Evolutionary conservation across 2,888 invertebrate genomes (phyloP), one percentile per base, ranked within the genome.

Genomic region (Crossocerus cetratus): DNA sequence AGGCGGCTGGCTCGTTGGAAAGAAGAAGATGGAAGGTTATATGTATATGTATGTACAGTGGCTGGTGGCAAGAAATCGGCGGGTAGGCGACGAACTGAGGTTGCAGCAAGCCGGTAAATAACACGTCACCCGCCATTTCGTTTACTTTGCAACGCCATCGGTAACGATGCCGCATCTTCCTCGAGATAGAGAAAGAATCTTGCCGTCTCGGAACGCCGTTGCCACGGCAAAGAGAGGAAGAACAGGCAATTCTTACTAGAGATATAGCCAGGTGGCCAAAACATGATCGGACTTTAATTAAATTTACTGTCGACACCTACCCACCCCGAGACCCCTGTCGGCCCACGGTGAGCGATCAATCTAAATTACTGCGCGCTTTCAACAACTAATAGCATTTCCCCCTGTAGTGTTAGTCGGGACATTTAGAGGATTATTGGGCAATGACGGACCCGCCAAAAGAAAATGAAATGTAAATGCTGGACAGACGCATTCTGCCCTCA

Each of bases 51-150:
- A n/a, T n/a, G n/a, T 32, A 32, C 5, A 32, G 72, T 21, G 54
- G 44, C 60, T 32, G 60, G 66, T 62, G 44, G 66, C 57, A 55
- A 67, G 68, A 72, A 75, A 76, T 58, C 74, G 78, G 74, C 71
- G 74, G 74, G 83, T 79, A 73, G 80, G 80, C 82, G 83, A 81
- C 83, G 83, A 83, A 86, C 81, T 80, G 85, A 86, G 85, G 86
- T 87, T 87, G 83, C 85, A 82, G 80, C 81, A 82, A 80, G 84
- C 77, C 82, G 81, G 86, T 87, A 87, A 87, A 88, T 88, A 86
- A 87, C 83, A 86, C 87, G 86, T 87, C 86, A 86, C 78, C 80
- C 84, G 83, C 82, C 81, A 83, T 80, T 86, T 78, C 80, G 84
- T 85, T 86, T 86, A 84, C 84, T 84, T 85, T 87, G 72, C 78